phyloP scores from a whole-genome alignment of 2,797 vertebrate genomes.

The Arctocebus calabarensis region DNA sequence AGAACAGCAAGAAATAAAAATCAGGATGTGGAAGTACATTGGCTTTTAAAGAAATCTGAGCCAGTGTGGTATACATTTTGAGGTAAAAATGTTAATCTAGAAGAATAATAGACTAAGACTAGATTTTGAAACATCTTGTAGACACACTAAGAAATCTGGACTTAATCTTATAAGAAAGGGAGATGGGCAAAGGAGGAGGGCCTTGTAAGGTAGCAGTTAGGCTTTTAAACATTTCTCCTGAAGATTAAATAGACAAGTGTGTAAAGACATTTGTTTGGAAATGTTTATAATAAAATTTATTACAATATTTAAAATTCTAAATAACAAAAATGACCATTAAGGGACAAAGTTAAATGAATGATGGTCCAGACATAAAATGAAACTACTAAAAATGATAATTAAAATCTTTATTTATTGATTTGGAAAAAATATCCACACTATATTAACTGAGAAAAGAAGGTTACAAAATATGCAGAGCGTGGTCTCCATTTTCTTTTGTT shows the following conservation, averaged over 20 bases:
- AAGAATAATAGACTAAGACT: background rate
- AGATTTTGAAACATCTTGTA: constrained; percentile 39
- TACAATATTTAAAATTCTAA: constrained; percentile 74
- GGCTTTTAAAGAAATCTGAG: background rate
- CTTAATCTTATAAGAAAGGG: constrained; percentile 24
- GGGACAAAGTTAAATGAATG: constrained; percentile 52
- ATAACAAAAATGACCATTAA: constrained; percentile 61
- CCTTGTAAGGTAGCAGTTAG: background rate
- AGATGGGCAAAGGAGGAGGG: background rate
- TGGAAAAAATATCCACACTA: constrained; percentile 50
- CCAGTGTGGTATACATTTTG: background rate
- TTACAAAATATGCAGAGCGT: constrained; percentile 60
- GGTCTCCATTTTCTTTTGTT: constrained; percentile 50
- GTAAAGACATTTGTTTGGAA: constrained; percentile 44
- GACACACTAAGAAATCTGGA: constrained; percentile 27
- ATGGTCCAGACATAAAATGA: constrained; percentile 52
- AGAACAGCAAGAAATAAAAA: constrained; percentile 52
- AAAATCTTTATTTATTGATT: constrained; percentile 71
- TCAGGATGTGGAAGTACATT: background rate
- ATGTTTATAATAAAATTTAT: constrained; percentile 58
- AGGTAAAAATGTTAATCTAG: constrained; percentile 4
- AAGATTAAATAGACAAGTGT: constrained; percentile 25
- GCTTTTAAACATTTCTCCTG: constrained; percentile 56
- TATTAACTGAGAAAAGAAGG: background rate
- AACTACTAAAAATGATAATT: constrained; percentile 59